Evolutionary conservation across 2,888 invertebrate species (phyloP).

Genomic region (Fissipunctia ypsillon): DNA sequence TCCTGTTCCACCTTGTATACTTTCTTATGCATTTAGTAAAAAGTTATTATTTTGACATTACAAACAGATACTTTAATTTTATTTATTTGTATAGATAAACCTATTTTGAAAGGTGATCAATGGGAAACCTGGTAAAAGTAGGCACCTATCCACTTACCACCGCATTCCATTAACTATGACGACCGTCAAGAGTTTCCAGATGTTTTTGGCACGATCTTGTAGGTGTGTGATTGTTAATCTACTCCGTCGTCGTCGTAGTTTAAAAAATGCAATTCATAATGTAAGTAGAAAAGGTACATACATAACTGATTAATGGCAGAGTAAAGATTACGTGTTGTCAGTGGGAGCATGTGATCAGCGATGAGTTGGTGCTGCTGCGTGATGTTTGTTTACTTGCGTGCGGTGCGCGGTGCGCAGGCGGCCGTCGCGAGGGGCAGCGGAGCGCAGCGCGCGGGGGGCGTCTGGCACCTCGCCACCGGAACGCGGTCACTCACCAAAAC

Average conservation of each 20-base stretch:
- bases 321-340: background rate
- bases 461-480: conserved; percentile 82
- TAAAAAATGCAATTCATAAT: background rate
- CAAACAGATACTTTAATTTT: no score
- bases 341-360: conserved; percentile 2
- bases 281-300: no score
- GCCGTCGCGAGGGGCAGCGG: conserved; percentile 51
- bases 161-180: no score
- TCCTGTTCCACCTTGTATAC: no score
- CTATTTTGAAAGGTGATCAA: background rate
- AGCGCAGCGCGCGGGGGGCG: conserved; percentile 57
- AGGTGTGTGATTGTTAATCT: background rate
- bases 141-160: no score
- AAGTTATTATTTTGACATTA: no score
- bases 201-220: background rate
- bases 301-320: background rate
- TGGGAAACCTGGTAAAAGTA: background rate
- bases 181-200: no score
- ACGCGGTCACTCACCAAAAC: conserved; percentile 84
- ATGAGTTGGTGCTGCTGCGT: conserved; percentile 17
- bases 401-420: conserved; percentile 25
- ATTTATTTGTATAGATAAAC: no score
- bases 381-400: conserved; percentile 61
- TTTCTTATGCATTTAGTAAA: no score
- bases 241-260: background rate